A percentile compares a stretch with the other conserved stretches of the same genome.
These are phyloP conservation scores for Lasioglossum zephyrum DNA, from an alignment of 2,888 invertebrate genomes.

Conservation along the genomic window DNA sequence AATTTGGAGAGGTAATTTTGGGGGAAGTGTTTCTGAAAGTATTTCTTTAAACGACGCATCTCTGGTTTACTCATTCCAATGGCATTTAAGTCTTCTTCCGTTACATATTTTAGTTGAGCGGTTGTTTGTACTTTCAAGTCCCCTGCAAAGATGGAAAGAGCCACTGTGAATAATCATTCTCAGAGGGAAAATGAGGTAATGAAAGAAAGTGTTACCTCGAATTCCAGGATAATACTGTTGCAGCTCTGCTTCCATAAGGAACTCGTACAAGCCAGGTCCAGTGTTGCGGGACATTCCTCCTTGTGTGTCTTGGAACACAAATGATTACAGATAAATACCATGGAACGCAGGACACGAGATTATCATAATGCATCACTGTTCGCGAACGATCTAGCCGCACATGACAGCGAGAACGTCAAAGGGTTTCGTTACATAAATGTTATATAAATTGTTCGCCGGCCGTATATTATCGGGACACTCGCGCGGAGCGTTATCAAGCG, in stretches of 20 bases:
- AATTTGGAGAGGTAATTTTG: constrained; percentile 97
- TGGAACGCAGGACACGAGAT: neutral
- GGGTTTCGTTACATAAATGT: constrained; percentile 9
- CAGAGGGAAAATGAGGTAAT: neutral
- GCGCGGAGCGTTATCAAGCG: neutral
- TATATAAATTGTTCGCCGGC: constrained; percentile 1
- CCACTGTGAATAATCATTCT: neutral
- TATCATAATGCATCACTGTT: neutral
- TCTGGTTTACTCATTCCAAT: constrained; percentile 98
- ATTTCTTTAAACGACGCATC: constrained; percentile 96
- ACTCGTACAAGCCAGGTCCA: constrained; percentile 92
- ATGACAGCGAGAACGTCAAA: constrained; percentile 12
- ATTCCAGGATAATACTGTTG: constrained; percentile 93
- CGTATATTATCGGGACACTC: neutral
- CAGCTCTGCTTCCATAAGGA: constrained; percentile 96
- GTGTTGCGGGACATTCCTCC: constrained; percentile 82
- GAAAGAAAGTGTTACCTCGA: constrained; percentile 72
- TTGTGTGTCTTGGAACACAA: constrained; percentile 76
- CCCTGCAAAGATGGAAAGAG: constrained; percentile 65
- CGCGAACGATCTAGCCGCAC: neutral
- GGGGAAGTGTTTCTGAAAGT: constrained; percentile 96
- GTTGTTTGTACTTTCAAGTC: constrained; percentile 95
- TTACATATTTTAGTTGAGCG: constrained; percentile 96
- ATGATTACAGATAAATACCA: neutral
- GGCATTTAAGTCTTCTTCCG: constrained; percentile 94